These are phyloP conservation scores for Pegea sp. DNA, from an alignment of 23 tunicate genomes.

Conservation along the genomic window DNA sequence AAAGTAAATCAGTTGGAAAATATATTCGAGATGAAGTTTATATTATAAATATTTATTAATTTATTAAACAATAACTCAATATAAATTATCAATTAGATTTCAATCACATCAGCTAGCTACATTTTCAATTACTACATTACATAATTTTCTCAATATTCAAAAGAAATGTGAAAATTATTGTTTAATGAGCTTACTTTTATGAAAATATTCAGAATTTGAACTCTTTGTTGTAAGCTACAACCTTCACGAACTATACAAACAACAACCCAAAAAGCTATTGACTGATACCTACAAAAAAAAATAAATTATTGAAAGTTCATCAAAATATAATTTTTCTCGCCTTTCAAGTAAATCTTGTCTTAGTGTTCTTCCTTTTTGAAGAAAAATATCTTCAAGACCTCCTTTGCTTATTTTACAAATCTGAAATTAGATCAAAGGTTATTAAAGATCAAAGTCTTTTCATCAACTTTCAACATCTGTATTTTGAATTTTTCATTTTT, in stretches of 20 bases:
- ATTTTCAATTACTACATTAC: neutral
- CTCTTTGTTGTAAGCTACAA: slow-evolving; percentile 8
- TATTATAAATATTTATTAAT: neutral
- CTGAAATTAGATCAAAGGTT: slow-evolving; percentile 5
- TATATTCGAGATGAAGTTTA: neutral
- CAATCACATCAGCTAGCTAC: neutral
- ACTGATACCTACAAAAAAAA: slow-evolving; percentile 33
- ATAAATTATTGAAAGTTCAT: too few relatives aligned
- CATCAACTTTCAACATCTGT: too few relatives aligned
- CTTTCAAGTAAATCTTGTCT: slow-evolving; percentile 74
- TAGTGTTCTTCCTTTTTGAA: slow-evolving; percentile 33
- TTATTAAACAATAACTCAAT: too few relatives aligned
- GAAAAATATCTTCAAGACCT: slow-evolving; percentile 37
- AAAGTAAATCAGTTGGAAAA: too few relatives aligned
- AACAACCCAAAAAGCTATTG: slow-evolving; percentile 70
- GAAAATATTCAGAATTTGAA: slow-evolving; percentile 43
- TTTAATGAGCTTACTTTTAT: slow-evolving; percentile 52
- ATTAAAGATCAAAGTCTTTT: slow-evolving; percentile 9
- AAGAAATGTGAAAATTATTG: too few relatives aligned
- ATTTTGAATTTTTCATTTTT: too few relatives aligned
- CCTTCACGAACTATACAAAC: slow-evolving; percentile 31
- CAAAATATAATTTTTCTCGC: too few relatives aligned
- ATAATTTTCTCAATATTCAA: too few relatives aligned
- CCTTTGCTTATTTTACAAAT: slow-evolving; percentile 25
- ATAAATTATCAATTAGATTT: too few relatives aligned